A percentile compares a stretch with the other conserved stretches of the same genome.
Conservation (phyloP, 2,797 vertebrate species). For the Phoeniculus purpureus region DNA sequence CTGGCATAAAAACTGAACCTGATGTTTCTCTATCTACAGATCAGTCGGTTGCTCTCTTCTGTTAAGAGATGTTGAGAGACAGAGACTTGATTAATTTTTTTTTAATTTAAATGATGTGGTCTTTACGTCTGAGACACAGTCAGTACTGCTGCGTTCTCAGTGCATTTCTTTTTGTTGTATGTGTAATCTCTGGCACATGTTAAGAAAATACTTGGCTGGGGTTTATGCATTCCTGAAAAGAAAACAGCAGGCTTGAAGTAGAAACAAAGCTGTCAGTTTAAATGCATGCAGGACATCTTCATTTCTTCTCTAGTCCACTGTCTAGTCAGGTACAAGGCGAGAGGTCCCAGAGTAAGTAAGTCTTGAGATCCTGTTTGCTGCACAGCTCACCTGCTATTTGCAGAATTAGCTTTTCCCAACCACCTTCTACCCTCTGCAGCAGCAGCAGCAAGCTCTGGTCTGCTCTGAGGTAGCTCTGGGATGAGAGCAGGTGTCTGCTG, state of each 20-base stretch:
- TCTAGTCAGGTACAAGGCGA: not conserved
- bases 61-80: too few relatives aligned
- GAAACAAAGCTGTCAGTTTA: constrained; percentile 26
- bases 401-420: not conserved
- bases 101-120: too few relatives aligned
- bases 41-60: not conserved
- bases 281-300: not conserved
- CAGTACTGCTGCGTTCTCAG: not conserved
- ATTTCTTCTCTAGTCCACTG: not conserved
- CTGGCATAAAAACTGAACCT: not conserved
- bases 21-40: not conserved
- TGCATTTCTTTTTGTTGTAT: not conserved
- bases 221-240: constrained; percentile 30
- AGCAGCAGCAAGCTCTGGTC: not conserved
- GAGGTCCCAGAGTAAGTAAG: not conserved
- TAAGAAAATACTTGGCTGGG: constrained; percentile 40
- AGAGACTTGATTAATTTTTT: too few relatives aligned
- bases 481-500: not conserved
- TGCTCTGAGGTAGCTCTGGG: not conserved
- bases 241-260: constrained; percentile 33
- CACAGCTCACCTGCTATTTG: not conserved
- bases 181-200: not conserved
- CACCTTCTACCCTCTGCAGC: not conserved
- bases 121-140: not conserved
- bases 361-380: not conserved